phyloP scores from a whole-genome alignment of 2,113 vertebrate genomes.

The Tinamus guttatus region DNA sequence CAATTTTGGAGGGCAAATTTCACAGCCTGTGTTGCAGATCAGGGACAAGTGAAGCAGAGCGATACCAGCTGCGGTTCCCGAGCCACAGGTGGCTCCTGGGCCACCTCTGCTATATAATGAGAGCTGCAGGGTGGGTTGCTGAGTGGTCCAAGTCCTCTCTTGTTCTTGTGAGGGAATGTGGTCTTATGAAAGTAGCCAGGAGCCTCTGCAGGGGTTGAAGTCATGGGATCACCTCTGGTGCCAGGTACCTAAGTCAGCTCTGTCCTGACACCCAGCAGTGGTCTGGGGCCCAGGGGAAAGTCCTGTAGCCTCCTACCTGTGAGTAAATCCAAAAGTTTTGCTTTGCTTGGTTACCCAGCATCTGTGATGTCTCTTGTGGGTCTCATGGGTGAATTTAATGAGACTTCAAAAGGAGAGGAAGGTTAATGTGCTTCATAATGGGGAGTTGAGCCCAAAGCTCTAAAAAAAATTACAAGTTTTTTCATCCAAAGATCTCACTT shows the following conservation, averaged over 20 bases:
- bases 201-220: background rate
- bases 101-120: background rate
- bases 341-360: background rate
- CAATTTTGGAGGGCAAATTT: background rate
- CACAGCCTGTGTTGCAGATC: background rate
- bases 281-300: background rate
- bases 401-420: background rate
- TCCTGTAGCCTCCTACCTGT: background rate
- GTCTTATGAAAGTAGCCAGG: background rate
- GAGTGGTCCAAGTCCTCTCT: background rate
- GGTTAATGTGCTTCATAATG: background rate
- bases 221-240: background rate
- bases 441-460: background rate
- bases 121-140: background rate
- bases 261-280: background rate
- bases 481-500: background rate
- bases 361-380: background rate
- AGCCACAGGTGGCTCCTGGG: background rate
- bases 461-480: background rate
- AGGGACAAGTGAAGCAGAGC: background rate
- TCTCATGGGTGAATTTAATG: background rate
- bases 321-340: background rate
- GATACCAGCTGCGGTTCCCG: background rate
- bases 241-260: background rate
- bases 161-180: fast-evolving